A percentile compares a stretch with the other conserved stretches of the same genome.
phyloP scores from a whole-genome alignment of 2,888 invertebrate species.

The Phragmatobia fuliginosa region DNA sequence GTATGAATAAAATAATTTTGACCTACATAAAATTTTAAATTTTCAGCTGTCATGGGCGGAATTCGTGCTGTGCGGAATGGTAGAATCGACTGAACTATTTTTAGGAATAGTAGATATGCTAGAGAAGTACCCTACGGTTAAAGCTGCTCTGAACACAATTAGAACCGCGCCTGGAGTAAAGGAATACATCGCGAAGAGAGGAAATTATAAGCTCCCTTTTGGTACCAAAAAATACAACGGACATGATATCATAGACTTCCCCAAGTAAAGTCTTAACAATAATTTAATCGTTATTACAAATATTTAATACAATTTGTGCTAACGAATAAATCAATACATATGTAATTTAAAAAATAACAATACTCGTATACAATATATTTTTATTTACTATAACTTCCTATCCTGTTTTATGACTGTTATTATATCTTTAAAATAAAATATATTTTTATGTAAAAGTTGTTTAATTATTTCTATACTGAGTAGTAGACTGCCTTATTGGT shows the following conservation, averaged over 20 bases:
- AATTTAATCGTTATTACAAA: not conserved
- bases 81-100: conserved; percentile 67
- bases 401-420: too few species aligned
- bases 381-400: not conserved
- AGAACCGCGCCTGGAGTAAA: conserved; percentile 69
- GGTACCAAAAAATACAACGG: conserved; percentile 11
- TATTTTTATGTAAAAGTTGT: too few species aligned
- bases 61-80: conserved; percentile 70
- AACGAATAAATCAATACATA: too few species aligned
- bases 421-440: too few species aligned
- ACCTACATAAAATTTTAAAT: too few species aligned
- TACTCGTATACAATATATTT: too few species aligned
- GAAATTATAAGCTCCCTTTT: conserved; percentile 47
- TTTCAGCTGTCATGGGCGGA: conserved; percentile 77
- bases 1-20: too few species aligned
- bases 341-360: not conserved
- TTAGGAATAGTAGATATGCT: conserved; percentile 62
- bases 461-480: too few species aligned
- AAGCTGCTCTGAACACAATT: conserved; percentile 60
- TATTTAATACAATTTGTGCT: too few species aligned
- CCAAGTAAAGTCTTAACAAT: not conserved
- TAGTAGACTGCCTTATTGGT: too few species aligned
- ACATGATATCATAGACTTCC: not conserved
- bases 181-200: conserved; percentile 67
- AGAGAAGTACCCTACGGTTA: conserved; percentile 66